Conservation (phyloP, 2,113 vertebrate genomes). For the Ranitomeya variabilis region DNA sequence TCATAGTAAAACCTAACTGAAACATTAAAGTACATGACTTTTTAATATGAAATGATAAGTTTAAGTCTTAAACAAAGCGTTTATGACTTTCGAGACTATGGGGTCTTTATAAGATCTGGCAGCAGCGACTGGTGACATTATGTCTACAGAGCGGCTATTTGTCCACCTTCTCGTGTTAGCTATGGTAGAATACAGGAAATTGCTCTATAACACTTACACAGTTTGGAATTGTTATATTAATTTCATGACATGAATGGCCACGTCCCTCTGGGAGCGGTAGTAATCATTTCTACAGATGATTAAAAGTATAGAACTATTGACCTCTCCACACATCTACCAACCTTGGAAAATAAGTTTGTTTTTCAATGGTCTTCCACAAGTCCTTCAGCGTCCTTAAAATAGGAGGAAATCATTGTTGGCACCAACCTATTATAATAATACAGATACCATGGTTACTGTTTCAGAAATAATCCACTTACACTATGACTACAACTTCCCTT, state of each 20-base stretch:
- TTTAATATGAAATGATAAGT: background rate
- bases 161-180: constrained; percentile 70
- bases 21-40: background rate
- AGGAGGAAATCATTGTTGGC: constrained; percentile 40
- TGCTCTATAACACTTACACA: constrained; percentile 73
- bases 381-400: constrained; percentile 13
- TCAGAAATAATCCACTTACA: background rate
- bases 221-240: constrained; percentile 72
- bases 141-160: constrained; percentile 70
- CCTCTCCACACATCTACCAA: constrained; percentile 66
- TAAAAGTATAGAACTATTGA: constrained; percentile 69
- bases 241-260: constrained; percentile 73
- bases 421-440: background rate
- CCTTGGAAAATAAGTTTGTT: constrained; percentile 71
- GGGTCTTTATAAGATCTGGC: constrained; percentile 58
- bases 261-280: constrained; percentile 67
- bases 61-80: background rate
- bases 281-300: constrained; percentile 68
- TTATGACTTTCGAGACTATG: background rate
- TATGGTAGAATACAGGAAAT: constrained; percentile 75
- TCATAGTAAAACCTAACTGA: background rate
- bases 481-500: background rate
- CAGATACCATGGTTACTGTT: background rate
- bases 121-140: constrained; percentile 67
- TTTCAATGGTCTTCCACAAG: constrained; percentile 48